These are phyloP conservation scores for Ploceus nigricollis DNA, from an alignment of 2,113 vertebrate species.

Conservation along the genomic window DNA sequence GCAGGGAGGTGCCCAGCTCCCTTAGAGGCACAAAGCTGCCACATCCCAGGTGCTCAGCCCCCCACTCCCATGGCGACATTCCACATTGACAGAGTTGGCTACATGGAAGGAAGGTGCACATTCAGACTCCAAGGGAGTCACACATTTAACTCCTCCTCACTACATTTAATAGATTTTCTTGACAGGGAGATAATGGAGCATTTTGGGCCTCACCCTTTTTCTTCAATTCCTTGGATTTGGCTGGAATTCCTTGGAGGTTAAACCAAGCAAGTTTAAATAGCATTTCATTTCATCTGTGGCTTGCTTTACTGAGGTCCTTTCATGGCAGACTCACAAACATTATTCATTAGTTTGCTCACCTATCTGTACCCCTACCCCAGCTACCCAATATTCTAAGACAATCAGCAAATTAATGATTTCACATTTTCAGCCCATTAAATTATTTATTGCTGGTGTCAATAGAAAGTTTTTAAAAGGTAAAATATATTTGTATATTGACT, in stretches of 20 bases:
- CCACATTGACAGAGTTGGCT: fast-evolving
- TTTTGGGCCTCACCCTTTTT: neutral
- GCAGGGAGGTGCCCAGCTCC: neutral
- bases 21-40: neutral
- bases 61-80: fast-evolving
- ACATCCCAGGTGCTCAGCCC: fast-evolving
- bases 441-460: constrained; percentile 75
- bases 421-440: constrained; percentile 69
- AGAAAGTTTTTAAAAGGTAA: constrained; percentile 79
- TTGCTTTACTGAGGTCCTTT: neutral
- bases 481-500: constrained; percentile 74
- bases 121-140: neutral
- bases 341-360: neutral
- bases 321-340: neutral
- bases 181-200: neutral
- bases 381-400: constrained; percentile 41
- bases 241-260: neutral
- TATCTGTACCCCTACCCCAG: neutral
- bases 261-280: neutral
- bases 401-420: constrained; percentile 67
- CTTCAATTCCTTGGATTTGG: neutral
- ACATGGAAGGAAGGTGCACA: fast-evolving
- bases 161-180: neutral
- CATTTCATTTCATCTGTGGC: neutral
- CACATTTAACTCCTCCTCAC: neutral